Conservation (phyloP, 2,888 invertebrate species). For the Thelaira solivaga region DNA sequence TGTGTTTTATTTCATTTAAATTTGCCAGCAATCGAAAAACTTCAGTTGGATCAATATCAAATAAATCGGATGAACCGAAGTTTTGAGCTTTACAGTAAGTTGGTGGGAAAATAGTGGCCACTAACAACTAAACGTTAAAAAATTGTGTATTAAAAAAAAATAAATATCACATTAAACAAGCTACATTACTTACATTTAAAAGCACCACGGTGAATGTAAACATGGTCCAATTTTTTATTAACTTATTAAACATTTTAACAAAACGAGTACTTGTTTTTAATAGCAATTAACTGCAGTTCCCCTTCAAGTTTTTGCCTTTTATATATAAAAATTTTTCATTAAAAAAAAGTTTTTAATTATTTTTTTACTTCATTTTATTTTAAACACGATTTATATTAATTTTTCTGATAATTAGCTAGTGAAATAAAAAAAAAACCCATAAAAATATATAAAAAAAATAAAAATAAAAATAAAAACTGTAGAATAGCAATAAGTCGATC, state of each 20-base stretch:
- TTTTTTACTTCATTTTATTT: too few relatives aligned
- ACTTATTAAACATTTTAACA: background rate
- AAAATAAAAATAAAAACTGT: too few relatives aligned
- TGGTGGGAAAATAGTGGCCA: background rate
- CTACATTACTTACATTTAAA: constrained; percentile 19
- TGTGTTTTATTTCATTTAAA: background rate
- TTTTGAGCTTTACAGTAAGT: background rate
- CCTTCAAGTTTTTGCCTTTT: too few relatives aligned
- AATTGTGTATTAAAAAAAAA: too few relatives aligned
- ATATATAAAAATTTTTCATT: too few relatives aligned
- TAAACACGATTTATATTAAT: too few relatives aligned
- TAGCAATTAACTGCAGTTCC: too few relatives aligned
- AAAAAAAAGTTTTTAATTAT: too few relatives aligned
- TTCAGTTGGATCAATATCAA: background rate
- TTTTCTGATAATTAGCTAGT: too few relatives aligned
- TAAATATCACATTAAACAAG: background rate
- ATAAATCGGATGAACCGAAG: background rate
- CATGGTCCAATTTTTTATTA: background rate
- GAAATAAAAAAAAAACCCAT: too few relatives aligned
- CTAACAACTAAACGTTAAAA: background rate
- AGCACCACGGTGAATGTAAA: background rate
- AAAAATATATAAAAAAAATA: too few relatives aligned
- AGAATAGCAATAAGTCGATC: too few relatives aligned
- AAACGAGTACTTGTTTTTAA: background rate
- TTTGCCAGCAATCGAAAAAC: constrained; percentile 7